These are phyloP conservation scores for Antheraea pernyi DNA, from an alignment of 1,140 invertebrate genomes.

Conservation along the genomic window DNA sequence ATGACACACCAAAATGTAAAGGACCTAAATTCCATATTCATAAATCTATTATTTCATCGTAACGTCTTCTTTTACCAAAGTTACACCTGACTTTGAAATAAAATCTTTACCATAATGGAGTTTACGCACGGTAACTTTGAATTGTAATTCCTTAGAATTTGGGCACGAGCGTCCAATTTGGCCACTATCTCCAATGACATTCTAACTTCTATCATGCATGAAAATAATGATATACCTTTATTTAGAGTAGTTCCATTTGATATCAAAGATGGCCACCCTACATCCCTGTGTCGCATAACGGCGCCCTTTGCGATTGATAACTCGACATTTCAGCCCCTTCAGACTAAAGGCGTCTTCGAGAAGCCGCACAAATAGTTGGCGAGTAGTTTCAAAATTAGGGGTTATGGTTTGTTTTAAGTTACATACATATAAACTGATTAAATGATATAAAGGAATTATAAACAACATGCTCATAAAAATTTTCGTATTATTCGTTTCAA, in stretches of 20 bases:
- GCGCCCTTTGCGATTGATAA: constrained; percentile 68
- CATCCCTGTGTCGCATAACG: constrained; percentile 56
- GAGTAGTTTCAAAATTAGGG: constrained; percentile 20
- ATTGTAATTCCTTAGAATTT: too few species aligned
- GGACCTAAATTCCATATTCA: too few species aligned
- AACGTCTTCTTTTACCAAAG: too few species aligned
- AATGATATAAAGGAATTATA: too few species aligned
- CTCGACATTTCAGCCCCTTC: constrained; percentile 63
- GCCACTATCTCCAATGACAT: background rate
- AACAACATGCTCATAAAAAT: too few species aligned
- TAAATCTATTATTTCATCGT: too few species aligned
- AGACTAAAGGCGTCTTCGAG: constrained; percentile 51
- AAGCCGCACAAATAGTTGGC: constrained; percentile 45
- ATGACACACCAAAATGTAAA: too few species aligned
- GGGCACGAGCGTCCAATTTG: background rate
- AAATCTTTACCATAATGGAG: too few species aligned
- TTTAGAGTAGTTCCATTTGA: background rate
- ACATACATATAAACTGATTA: background rate
- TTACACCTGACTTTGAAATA: too few species aligned
- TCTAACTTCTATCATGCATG: background rate
- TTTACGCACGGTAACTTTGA: too few species aligned
- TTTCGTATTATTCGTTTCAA: too few species aligned
- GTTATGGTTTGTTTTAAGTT: constrained; percentile 28
- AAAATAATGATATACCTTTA: constrained; percentile 9
- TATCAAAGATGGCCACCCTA: constrained; percentile 23